Evolutionary conservation across 2,888 invertebrate species (phyloP).

Genomic region (Melipona bicolor): DNA sequence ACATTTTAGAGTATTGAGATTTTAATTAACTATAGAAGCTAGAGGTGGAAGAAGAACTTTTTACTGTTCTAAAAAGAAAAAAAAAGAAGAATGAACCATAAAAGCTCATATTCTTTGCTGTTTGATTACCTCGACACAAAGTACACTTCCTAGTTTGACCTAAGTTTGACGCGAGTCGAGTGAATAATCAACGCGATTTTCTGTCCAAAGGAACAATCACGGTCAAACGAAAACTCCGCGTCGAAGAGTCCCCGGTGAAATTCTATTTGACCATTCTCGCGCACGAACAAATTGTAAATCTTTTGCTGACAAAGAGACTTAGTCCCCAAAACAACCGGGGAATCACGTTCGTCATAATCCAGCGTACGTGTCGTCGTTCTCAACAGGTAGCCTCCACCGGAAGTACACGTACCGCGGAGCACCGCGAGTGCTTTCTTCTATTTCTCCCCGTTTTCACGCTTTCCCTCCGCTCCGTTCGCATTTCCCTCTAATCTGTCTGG

Average conservation of each 20-base stretch:
- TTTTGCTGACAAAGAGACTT: neutral
- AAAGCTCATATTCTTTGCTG: no score
- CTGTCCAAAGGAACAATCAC: neutral
- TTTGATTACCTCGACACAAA: no score
- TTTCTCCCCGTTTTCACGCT: no score
- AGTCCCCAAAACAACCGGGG: neutral
- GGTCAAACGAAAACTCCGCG: neutral
- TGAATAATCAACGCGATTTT: neutral
- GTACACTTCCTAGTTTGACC: no score
- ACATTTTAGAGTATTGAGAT: no score
- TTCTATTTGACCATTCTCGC: neutral
- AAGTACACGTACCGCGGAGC: neutral
- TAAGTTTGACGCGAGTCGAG: no score
- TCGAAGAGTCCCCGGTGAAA: neutral
- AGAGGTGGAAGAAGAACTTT: no score
- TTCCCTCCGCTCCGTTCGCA: neutral
- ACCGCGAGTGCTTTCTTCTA: no score
- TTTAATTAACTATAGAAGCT: no score
- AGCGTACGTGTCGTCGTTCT: conserved; percentile 8
- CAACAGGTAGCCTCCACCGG: conserved; percentile 23
- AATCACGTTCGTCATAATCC: conserved; percentile 23
- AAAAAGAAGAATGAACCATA: no score
- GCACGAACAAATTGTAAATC: neutral
- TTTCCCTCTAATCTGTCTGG: neutral
- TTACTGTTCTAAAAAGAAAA: no score